Base-by-base conservation (phyloP, 2,113 vertebrate species). In the Xyrauchen texanus region DNA sequence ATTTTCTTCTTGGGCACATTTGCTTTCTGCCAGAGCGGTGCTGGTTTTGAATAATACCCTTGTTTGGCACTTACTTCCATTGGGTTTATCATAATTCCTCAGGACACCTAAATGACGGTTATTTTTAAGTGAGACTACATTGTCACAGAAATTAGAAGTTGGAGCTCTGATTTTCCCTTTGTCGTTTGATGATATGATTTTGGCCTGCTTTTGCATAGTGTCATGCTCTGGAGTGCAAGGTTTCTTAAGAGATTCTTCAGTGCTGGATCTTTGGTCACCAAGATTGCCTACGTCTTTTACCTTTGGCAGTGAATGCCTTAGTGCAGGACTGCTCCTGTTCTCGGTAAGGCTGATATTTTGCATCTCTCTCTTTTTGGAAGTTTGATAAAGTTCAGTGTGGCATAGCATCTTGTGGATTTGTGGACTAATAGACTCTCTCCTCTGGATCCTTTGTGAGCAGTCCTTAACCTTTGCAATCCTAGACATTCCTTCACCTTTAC, bases 381-480 rank as follows among this genome's bases (percentile, higher is more conserved):
- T 47, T 21, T 78, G 42, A 10, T 57, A 42, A 64, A 66, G 55
- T n/a, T 3, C 16, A 64, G 67, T 49, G 47, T 75, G 79, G 13
- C 52, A 70, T 8, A 80, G 1, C 74, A 34, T 65, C 51, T 44
- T 49, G 51, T 4, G 3, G 61, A 58, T 73, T 74, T 52, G 47
- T 58, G 81, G 82, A 71, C 16, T 2, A 47, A 16, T 12, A 2
- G 81, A 77, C 16, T 72, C 5, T 44, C 49, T 79, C n/a, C 66
- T 63, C 45, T 81, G 66, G 46, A 83, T 75, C 80, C 70, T 86
- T 16, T 69, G 68, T 63, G 80, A 13, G 8, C 51, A 71, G 15
- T 73, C 58, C 71, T 79, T 86, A 7, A 16, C 84, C 83, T 87
- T 91, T 78, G 86, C 85, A 46, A 85, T 69, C 65, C 83, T 87